Evolutionary conservation across 1,140 invertebrate species (phyloP).

Genomic region (Heliconius nattereri): DNA sequence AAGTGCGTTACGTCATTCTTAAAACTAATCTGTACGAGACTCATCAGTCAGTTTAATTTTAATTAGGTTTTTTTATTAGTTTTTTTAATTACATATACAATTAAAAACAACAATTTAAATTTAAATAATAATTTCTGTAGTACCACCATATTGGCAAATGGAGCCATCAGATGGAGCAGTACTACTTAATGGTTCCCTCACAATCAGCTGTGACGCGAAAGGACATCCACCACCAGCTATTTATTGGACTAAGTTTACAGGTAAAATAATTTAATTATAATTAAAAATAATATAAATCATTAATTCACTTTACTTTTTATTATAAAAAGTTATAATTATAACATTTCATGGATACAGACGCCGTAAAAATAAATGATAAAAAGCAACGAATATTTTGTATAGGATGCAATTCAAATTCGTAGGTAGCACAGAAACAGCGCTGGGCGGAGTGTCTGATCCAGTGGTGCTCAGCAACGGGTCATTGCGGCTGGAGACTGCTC

Average conservation of each 20-base stretch:
- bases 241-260: constrained; percentile 85
- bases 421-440: constrained; percentile 70
- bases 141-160: constrained; percentile 91
- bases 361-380: neutral
- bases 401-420: constrained; percentile 12
- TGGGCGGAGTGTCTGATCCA: constrained; percentile 72
- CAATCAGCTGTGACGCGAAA: constrained; percentile 89
- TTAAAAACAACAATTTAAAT: neutral
- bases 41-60: no score
- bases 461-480: constrained; percentile 85
- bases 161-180: constrained; percentile 89
- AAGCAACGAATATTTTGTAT: neutral
- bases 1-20: no score
- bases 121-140: constrained; percentile 67
- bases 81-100: no score
- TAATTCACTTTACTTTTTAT: neutral
- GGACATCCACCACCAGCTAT: constrained; percentile 90
- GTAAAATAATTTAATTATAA: constrained; percentile 41
- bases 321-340: neutral
- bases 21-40: no score
- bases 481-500: constrained; percentile 86
- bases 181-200: constrained; percentile 87
- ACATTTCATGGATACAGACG: neutral
- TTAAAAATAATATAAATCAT: constrained; percentile 11
- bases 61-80: no score